Conservation (phyloP, 2,113 vertebrate genomes). For the Syngnathus scovelli region DNA sequence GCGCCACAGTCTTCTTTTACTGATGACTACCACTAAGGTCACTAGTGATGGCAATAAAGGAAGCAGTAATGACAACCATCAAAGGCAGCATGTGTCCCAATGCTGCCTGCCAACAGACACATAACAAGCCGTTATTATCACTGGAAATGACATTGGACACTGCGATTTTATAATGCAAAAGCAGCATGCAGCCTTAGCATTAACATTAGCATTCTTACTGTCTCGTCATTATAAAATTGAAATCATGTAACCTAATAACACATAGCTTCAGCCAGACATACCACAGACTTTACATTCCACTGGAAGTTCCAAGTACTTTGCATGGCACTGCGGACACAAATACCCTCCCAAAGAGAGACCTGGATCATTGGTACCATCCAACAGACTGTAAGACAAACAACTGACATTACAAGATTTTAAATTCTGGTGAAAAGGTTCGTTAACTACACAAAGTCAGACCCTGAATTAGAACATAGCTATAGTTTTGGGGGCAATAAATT, state of each 20-base stretch:
- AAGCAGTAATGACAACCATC: not conserved
- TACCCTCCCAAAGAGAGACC: constrained; percentile 87
- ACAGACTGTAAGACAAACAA: constrained; percentile 68
- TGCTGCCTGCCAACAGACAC: not conserved
- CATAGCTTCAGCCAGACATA: constrained; percentile 54
- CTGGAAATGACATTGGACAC: not conserved
- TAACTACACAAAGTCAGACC: not conserved
- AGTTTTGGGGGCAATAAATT: not conserved
- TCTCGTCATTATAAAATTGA: not conserved
- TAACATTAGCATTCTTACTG: not conserved
- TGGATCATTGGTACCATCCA: constrained; percentile 78
- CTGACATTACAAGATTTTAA: not conserved
- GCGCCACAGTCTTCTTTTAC: not conserved
- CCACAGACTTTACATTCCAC: constrained; percentile 98
- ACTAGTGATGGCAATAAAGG: not conserved
- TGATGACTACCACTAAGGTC: not conserved
- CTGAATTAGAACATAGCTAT: not conserved
- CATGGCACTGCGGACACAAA: constrained; percentile 92
- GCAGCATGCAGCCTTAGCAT: not conserved
- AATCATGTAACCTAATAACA: not conserved
- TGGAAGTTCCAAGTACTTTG: constrained; percentile 91
- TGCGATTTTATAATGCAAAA: not conserved
- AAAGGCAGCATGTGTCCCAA: not conserved
- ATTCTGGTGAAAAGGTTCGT: not conserved
- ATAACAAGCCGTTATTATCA: not conserved